Base-by-base conservation (phyloP, 1,140 invertebrate genomes). In the Musca vetustissima region DNA sequence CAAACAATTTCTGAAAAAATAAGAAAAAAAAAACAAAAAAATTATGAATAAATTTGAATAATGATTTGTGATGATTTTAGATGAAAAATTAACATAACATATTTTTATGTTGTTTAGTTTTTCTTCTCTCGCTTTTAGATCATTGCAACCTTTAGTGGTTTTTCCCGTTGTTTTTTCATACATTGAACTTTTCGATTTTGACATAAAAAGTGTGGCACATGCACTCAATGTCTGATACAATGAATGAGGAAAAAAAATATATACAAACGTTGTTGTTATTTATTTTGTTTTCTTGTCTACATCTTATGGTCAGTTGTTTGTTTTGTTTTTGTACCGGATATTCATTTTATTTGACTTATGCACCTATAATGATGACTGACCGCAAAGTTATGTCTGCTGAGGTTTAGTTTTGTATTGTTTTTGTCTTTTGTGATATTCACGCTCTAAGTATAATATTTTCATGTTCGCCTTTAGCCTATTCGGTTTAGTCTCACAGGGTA, bases 1-100 rank as follows among this genome's bases (percentile, higher is more conserved):
- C 24, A 22, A 64, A 57, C 70, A 73, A 76, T 66, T 73, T 76
- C 78, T 79, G 73, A n/a, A 73, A 73, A 36, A 57, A 22, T 53
- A 19, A 70, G 36, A 70, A 52, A 52, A 52, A 4, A 19, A 52
- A 19, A 21, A 52, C 7, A 52, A 19, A 52, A 52, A 52, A 21
- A 43, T 43, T 19, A 52, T 6, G 48, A 52, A 13, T 11, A 19
- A 22, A 21, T 52, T 19, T 52, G 4, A 6, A 19, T 4, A 9
- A 3, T 52, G 9, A 6, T 14, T 49, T 15, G 48, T 49, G 48
- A n/a, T 49, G n/a, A n/a, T 15, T n/a, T 49, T 49, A n/a, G 17
- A 14, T 49, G 11, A 6, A 14, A 49, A 49, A 49, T 15, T 6
- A 49, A 1, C 15, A n/a, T 49, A 15, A n/a, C 8, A 49, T 22